Evolutionary conservation across 2,113 vertebrate species (phyloP), one percentile per base, ranked within the genome.

Genomic region (Caloenas nicobarica): DNA sequence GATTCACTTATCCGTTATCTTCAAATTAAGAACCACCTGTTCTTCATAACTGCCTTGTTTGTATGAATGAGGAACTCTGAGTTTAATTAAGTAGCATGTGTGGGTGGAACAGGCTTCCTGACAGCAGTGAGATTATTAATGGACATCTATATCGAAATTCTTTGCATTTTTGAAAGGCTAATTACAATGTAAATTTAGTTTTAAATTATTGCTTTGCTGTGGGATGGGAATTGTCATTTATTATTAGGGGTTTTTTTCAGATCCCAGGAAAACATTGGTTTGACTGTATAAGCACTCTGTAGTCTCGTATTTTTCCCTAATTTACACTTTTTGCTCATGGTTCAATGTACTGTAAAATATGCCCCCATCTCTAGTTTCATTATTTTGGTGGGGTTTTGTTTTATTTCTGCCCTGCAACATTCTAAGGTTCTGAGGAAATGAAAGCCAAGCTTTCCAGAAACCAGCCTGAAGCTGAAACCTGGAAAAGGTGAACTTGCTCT

Each of bases 151-250:
- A 97, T 96, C 98, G 97, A 97, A 98, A 96, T 97, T 97, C 96
- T 97, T 98, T 96, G 95, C 96, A 97, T 97, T 97, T 98, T 97
- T 98, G 96, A 98, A 97, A 97, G 96, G 89, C 97, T 98, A 98
- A 98, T 98, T 98, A 97, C 94, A 97, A 97, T 97, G 97, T 98
- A 98, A 98, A 98, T 98, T 98, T 98, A 97, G 96, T 96, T 98
- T 98, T 97, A 97, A 98, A 98, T 98, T 98, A 98, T 97, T 98
- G 95, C 97, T 98, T 98, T 98, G 93, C 89, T 95, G 90, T 95
- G 96, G 94, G 85, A 97, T 97, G 91, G 93, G 94, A 97, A 88
- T 94, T 98, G 86, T 97, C 96, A 97, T 96, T 95, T 96, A 95
- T 97, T 97, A 98, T 96, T 90, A 96, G 96, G 36, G n/a, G 16